These are phyloP conservation scores for Macaria liturata DNA, from an alignment of 2,888 invertebrate genomes.

Conservation along the genomic window DNA sequence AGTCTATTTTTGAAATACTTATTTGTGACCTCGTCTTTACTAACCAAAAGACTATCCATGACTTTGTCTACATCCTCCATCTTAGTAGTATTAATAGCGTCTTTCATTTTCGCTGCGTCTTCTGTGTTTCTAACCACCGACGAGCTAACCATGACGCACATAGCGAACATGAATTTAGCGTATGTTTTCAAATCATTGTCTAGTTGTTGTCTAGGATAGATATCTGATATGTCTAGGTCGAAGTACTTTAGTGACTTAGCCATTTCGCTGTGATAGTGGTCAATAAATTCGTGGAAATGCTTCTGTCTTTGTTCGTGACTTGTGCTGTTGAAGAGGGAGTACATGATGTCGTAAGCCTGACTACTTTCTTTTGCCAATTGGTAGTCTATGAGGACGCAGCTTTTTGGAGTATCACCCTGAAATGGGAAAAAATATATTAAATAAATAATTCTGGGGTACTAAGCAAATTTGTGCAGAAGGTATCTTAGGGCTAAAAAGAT, in stretches of 20 bases:
- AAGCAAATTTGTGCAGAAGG: background rate
- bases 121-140: constrained; percentile 37
- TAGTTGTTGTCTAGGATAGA: constrained; percentile 44
- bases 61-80: background rate
- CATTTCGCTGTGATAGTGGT: constrained; percentile 38
- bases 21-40: constrained; percentile 2
- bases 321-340: constrained; percentile 50
- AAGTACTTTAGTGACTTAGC: constrained; percentile 37
- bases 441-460: background rate
- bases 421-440: constrained; percentile 21
- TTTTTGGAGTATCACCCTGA: constrained; percentile 40
- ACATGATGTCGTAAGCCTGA: constrained; percentile 46
- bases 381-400: constrained; percentile 50
- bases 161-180: constrained; percentile 33
- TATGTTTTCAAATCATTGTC: constrained; percentile 45
- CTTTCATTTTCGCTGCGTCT: constrained; percentile 31
- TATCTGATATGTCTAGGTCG: constrained; percentile 36
- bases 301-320: constrained; percentile 43
- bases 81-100: constrained; percentile 6
- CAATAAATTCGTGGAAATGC: constrained; percentile 39
- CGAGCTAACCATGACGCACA: constrained; percentile 30
- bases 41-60: background rate
- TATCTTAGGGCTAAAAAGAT: too few relatives aligned
- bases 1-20: constrained; percentile 9
- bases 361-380: constrained; percentile 42